Base-by-base conservation (phyloP, 2,113 vertebrate genomes). In the Gymnobelideus leadbeateri region DNA sequence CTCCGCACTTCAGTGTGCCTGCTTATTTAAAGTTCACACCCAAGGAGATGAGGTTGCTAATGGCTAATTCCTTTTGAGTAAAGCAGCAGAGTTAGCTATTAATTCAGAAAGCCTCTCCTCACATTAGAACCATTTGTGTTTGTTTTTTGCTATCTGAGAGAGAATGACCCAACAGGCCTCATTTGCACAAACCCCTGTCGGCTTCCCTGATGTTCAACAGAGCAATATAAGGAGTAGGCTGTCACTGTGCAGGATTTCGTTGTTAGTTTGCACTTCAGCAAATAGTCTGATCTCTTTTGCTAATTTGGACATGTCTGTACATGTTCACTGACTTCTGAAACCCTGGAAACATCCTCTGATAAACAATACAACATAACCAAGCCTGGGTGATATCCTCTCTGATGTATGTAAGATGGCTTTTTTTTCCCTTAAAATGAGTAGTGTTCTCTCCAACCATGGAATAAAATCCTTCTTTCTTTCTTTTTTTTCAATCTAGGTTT, bases 11-110 rank as follows among this genome's bases (percentile, higher is more conserved):
- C 52, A 84, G n/a, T 91, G n/a, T 91, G 95, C 61, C 55, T 16
- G 95, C 92, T 97, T 97, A 97, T 89, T 97, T 97, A 97, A 97
- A 95, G 95, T 97, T 97, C 96, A 97, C 57, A 91, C 77, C 92
- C 8, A 0, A 89, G 93, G 57, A 92, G 92, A 94, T 19, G 3
- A 68, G 94, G 55, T 68, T 68, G 52, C 91, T 92, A 92, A 94
- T 91, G 91, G 90, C 90, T 91, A 47, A 89, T 95, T 95, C 93
- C 53, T 91, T 37, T 47, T 95, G 89, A 92, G 92, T 68, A 47
- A 96, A 84, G 89, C 16, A 89, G 49, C 90, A 68, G 55, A 92
- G 16, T n/a, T 43, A 77, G 4, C 68, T 77, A n/a, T n/a, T 77
- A 77, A 77, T 77, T 90, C 10, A 1, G 19, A 92, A 55, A 49